Conservation (phyloP, 1,140 invertebrate genomes). For the Stenopsyche tienmushanensis region DNA sequence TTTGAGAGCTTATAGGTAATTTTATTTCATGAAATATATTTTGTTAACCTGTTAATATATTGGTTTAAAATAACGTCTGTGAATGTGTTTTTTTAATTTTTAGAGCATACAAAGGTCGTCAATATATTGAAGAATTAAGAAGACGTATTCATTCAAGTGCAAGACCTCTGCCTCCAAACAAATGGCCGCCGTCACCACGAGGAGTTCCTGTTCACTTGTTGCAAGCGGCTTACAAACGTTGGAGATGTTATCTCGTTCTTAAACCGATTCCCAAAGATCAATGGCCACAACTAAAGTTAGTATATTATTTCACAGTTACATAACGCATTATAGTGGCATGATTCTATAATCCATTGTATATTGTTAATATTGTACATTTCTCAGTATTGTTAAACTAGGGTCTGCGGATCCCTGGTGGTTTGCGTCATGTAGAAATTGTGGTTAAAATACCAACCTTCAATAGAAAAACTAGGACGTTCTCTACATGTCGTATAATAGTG, state of each 20-base stretch:
- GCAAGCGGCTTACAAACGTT: constrained; percentile 69
- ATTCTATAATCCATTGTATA: too few relatives aligned
- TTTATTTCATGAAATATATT: constrained; percentile 5
- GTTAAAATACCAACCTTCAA: too few relatives aligned
- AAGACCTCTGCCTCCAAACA: constrained; percentile 41
- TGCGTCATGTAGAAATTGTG: too few relatives aligned
- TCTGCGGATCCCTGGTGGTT: too few relatives aligned
- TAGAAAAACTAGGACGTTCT: too few relatives aligned
- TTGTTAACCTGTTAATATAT: too few relatives aligned
- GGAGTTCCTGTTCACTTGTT: constrained; percentile 58
- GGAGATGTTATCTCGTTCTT: constrained; percentile 87
- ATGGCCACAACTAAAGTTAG: constrained; percentile 83
- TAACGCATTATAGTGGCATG: too few relatives aligned
- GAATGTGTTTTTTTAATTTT: neutral
- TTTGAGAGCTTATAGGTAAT: constrained; percentile 72
- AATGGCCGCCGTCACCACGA: constrained; percentile 69
- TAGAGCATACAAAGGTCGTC: constrained; percentile 77
- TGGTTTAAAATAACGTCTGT: neutral
- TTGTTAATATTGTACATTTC: too few relatives aligned
- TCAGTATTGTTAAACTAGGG: too few relatives aligned
- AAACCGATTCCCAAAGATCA: constrained; percentile 76
- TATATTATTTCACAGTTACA: too few relatives aligned
- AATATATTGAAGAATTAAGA: constrained; percentile 73
- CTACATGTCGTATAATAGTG: too few relatives aligned
- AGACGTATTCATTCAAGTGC: constrained; percentile 56